phyloP scores from a whole-genome alignment of 2,113 vertebrate species.

The Chrysemys picta region DNA sequence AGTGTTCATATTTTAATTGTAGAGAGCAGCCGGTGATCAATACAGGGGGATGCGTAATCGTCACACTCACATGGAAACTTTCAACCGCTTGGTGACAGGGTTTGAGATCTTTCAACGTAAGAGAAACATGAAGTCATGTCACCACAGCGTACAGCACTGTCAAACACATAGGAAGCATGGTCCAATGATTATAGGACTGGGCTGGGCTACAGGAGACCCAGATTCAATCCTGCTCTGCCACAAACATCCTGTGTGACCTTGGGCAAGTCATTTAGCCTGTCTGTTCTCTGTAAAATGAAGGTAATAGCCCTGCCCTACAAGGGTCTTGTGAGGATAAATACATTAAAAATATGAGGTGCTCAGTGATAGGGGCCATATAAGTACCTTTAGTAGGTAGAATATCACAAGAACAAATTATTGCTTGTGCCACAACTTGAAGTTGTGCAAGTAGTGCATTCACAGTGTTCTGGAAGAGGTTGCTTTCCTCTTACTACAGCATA shows the following conservation, averaged over 20 bases:
- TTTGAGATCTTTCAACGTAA: not conserved
- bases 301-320: not conserved
- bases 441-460: not conserved
- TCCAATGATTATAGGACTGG: not conserved
- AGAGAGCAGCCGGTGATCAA: not conserved
- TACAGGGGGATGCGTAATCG: not conserved
- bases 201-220: not conserved
- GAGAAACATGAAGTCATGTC: not conserved
- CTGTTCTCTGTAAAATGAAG: rapidly evolving
- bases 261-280: not conserved
- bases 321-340: not conserved
- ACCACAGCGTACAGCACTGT: not conserved
- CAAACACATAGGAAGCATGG: not conserved
- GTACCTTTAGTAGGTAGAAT: not conserved
- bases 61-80: not conserved
- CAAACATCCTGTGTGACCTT: not conserved
- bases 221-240: not conserved
- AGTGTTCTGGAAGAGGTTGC: not conserved
- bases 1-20: not conserved
- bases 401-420: not conserved
- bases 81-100: not conserved
- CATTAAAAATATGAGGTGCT: not conserved
- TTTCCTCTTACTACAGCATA: not conserved
- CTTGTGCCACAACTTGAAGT: not conserved
- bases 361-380: not conserved